A percentile compares a stretch with the other conserved stretches of the same genome.
phyloP scores from a whole-genome alignment of 2,888 invertebrate species.

The Drosophila birchii region DNA sequence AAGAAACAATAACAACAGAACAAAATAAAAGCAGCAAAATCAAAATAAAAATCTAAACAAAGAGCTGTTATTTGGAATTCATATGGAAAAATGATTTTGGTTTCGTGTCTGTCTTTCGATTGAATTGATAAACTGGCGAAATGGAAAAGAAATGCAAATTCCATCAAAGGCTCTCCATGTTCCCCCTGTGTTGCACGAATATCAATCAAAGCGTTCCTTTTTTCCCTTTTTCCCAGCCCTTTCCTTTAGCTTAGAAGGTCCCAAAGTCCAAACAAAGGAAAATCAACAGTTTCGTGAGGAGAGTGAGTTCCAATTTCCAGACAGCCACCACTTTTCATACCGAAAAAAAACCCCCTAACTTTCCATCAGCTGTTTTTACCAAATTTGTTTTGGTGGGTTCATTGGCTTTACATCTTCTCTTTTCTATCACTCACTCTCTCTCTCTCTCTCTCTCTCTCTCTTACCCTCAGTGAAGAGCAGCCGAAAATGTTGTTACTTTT shows the following conservation, averaged over 20 bases:
- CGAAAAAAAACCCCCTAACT: constrained; percentile 7
- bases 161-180: constrained; percentile 41
- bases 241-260: neutral
- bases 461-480: constrained; percentile 6
- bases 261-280: constrained; percentile 25
- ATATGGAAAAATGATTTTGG: constrained; percentile 27
- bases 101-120: constrained; percentile 13
- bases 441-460: neutral
- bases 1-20: neutral
- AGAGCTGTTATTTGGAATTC: constrained; percentile 28
- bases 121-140: constrained; percentile 47
- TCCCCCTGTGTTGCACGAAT: constrained; percentile 49
- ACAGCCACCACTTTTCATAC: constrained; percentile 28
- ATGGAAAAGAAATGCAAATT: constrained; percentile 52
- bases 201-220: constrained; percentile 58
- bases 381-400: constrained; percentile 68
- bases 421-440: neutral
- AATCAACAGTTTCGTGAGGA: constrained; percentile 5
- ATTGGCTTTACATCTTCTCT: constrained; percentile 58
- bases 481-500: constrained; percentile 49
- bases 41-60: constrained; percentile 35
- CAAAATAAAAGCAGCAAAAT: neutral
- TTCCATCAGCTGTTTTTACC: constrained; percentile 65
- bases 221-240: constrained; percentile 8
- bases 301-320: constrained; percentile 29